phyloP scores from a whole-genome alignment of 2,797 vertebrate species.

The Selene dorsalis region DNA sequence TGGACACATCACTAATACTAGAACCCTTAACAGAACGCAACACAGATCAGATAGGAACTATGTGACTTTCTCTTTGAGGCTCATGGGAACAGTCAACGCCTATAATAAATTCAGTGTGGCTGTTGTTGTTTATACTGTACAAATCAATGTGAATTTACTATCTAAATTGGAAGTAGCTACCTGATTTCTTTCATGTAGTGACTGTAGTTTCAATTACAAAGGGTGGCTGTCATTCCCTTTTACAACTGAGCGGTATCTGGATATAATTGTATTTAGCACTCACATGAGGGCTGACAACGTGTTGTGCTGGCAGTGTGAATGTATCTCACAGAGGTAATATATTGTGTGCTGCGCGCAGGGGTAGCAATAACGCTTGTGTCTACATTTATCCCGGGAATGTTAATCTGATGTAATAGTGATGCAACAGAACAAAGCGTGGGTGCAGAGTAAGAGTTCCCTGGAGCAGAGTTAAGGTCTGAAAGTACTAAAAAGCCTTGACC shows the following conservation, averaged over 20 bases:
- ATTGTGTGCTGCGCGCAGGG: constrained; percentile 21
- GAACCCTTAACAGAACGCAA: no score
- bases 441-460: constrained; percentile 64
- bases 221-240: constrained; percentile 6
- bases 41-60: no score
- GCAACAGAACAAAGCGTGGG: constrained; percentile 65
- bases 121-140: no score
- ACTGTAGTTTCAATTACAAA: constrained; percentile 14
- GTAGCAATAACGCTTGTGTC: constrained; percentile 48
- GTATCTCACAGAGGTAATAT: constrained; percentile 32
- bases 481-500: constrained; percentile 75
- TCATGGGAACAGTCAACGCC: no score
- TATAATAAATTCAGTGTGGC: no score
- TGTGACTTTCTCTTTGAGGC: no score
- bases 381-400: constrained; percentile 66
- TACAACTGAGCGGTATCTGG: constrained; percentile 6
- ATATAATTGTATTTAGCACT: constrained; percentile 24
- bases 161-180: background rate
- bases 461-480: constrained; percentile 72
- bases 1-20: no score
- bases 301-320: constrained; percentile 4
- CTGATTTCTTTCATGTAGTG: constrained; percentile 4
- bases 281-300: constrained; percentile 14
- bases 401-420: constrained; percentile 44
- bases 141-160: no score